Conservation (phyloP, 2,888 invertebrate species). For the Cheilosia pagana region DNA sequence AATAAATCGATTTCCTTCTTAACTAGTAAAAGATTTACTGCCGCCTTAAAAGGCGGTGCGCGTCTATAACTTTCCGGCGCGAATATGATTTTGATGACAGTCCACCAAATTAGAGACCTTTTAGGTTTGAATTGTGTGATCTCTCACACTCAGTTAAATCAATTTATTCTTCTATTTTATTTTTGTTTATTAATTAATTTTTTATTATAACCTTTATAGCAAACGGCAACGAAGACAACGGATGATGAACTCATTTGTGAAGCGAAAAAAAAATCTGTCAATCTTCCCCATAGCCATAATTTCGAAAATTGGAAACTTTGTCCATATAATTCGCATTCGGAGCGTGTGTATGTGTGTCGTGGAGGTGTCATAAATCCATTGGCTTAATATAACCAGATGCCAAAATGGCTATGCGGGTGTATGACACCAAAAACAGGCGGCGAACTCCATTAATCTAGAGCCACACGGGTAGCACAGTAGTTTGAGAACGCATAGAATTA, state of each 20-base stretch:
- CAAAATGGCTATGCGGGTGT: constrained; percentile 34
- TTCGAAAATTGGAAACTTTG: constrained; percentile 1
- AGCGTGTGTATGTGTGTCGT: constrained; percentile 1
- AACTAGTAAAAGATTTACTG: constrained; percentile 62
- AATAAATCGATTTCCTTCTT: constrained; percentile 57
- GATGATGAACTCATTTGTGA: constrained; percentile 70
- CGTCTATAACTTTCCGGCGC: constrained; percentile 1
- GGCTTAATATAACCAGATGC: constrained; percentile 55
- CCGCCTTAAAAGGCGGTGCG: constrained; percentile 42
- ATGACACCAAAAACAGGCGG: constrained; percentile 45
- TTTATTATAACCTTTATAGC: constrained; percentile 20
- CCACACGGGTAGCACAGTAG: constrained; percentile 45
- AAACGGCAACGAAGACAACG: constrained; percentile 11
- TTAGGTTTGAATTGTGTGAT: neutral
- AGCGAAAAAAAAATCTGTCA: constrained; percentile 58
- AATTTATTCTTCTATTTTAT: constrained; percentile 20
- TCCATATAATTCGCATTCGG: constrained; percentile 23
- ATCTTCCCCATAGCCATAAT: constrained; percentile 26
- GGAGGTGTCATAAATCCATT: constrained; percentile 56
- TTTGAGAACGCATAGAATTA: constrained; percentile 17
- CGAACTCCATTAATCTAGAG: constrained; percentile 54
- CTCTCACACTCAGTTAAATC: constrained; percentile 35
- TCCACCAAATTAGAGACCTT: constrained; percentile 5
- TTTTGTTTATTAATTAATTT: constrained; percentile 40
- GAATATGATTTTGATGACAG: constrained; percentile 6